Percentiles rank a stretch among this genome's conserved stretches.
These are phyloP conservation scores for Notiomystis cincta DNA, from an alignment of 2,113 vertebrate species.

Conservation along the genomic window DNA sequence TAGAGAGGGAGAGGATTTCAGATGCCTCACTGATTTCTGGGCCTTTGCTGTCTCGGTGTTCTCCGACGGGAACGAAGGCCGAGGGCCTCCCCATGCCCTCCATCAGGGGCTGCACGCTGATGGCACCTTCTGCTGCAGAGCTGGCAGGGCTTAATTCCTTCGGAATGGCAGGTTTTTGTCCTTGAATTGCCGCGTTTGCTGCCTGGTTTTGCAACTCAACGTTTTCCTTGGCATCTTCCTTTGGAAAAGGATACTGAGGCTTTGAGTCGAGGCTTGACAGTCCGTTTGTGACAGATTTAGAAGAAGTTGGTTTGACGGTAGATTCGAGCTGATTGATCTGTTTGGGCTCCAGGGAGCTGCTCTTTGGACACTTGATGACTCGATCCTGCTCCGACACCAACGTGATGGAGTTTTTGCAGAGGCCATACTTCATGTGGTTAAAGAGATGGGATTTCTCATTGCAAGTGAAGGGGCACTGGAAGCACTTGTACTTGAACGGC, in stretches of 20 bases:
- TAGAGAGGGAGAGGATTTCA: constrained; percentile 46
- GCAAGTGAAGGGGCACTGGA: constrained; percentile 98
- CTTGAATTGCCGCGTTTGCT: constrained; percentile 18
- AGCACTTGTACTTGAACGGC: constrained; percentile 97
- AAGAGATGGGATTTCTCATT: constrained; percentile 98
- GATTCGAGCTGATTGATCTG: constrained; percentile 57
- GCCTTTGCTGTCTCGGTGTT: constrained; percentile 70
- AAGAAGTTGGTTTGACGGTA: constrained; percentile 33
- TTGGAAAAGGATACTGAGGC: constrained; percentile 58
- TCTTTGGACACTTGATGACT: constrained; percentile 67
- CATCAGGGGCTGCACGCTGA: constrained; percentile 33
- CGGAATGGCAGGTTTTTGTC: constrained; percentile 39
- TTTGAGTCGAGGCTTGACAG: constrained; percentile 60
- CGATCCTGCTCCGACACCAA: constrained; percentile 86
- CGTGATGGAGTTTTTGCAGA: constrained; percentile 97
- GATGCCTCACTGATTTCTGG: constrained; percentile 55
- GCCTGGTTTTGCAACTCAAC: constrained; percentile 53
- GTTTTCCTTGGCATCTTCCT: constrained; percentile 72
- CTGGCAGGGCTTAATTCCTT: constrained; percentile 43
- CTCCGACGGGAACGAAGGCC: constrained; percentile 82
- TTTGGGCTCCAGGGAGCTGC: constrained; percentile 59
- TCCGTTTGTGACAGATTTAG: constrained; percentile 41
- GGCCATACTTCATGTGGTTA: constrained; percentile 98
- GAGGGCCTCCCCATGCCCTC: constrained; percentile 74
- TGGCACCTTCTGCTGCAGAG: neutral